Percentiles rank a stretch among this genome's conserved stretches.
These are phyloP conservation scores for Falcunculus frontatus DNA, from an alignment of 2,113 vertebrate species.

Conservation along the genomic window DNA sequence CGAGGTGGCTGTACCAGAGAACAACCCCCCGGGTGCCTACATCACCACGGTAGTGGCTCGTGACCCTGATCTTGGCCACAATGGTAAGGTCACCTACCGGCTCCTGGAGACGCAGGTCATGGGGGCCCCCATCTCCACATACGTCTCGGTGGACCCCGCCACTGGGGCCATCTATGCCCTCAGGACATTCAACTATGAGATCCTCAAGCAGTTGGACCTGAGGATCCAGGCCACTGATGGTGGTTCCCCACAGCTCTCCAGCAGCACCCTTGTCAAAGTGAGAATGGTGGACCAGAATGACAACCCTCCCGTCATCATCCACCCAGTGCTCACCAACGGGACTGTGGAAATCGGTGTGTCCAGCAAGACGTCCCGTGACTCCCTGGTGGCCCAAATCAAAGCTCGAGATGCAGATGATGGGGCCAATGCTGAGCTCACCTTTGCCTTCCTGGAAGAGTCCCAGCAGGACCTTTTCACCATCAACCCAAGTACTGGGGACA, in stretches of 20 bases:
- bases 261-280: constrained; percentile 83
- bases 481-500: constrained; percentile 84
- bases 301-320: constrained; percentile 84
- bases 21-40: constrained; percentile 87
- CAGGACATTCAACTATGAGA: constrained; percentile 91
- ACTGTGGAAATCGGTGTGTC: constrained; percentile 87
- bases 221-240: constrained; percentile 88
- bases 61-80: constrained; percentile 84
- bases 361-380: constrained; percentile 81
- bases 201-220: constrained; percentile 85
- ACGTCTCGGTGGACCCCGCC: constrained; percentile 88
- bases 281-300: constrained; percentile 93
- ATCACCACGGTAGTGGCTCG: constrained; percentile 83
- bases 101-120: constrained; percentile 80
- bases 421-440: constrained; percentile 84
- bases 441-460: constrained; percentile 79
- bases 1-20: constrained; percentile 85
- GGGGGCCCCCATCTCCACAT: constrained; percentile 85
- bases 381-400: constrained; percentile 84
- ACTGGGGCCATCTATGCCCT: constrained; percentile 90
- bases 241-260: constrained; percentile 89
- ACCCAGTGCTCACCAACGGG: constrained; percentile 83
- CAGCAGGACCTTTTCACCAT: constrained; percentile 82
- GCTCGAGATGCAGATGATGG: constrained; percentile 90
- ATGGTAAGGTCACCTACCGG: constrained; percentile 85